phyloP scores from a whole-genome alignment of 2,797 vertebrate genomes.

The Xenopus petersii region DNA sequence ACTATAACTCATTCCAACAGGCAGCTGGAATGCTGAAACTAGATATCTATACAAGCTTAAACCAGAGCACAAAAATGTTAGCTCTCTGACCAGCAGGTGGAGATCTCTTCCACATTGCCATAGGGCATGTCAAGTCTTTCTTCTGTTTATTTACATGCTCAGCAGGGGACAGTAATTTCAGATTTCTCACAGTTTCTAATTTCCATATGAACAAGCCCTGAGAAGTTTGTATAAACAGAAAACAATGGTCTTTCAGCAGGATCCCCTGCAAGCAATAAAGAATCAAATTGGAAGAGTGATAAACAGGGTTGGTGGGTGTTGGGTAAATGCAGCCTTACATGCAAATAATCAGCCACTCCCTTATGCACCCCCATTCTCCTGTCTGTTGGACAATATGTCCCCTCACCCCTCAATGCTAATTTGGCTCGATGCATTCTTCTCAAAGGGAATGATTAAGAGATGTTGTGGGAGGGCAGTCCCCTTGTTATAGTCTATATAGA shows the following conservation, averaged over 20 bases:
- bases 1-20: too few species aligned
- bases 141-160: slow-evolving; percentile 1
- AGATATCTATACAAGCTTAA: too few species aligned
- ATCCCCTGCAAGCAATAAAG: background rate
- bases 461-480: background rate
- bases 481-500: background rate
- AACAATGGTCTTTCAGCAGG: background rate
- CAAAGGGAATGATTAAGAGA: background rate
- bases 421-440: background rate
- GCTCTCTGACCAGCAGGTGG: too few species aligned
- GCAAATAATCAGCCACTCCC: background rate
- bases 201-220: slow-evolving; percentile 1
- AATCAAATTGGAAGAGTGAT: background rate
- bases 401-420: background rate
- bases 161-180: background rate
- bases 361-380: background rate
- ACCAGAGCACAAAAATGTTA: too few species aligned
- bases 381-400: background rate
- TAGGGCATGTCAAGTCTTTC: background rate
- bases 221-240: slow-evolving; percentile 3
- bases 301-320: background rate
- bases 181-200: background rate
- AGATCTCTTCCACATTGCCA: background rate
- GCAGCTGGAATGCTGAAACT: too few species aligned
- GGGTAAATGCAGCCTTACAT: background rate